phyloP scores from a whole-genome alignment of 2,797 vertebrate species.

The Ataeniobius toweri region DNA sequence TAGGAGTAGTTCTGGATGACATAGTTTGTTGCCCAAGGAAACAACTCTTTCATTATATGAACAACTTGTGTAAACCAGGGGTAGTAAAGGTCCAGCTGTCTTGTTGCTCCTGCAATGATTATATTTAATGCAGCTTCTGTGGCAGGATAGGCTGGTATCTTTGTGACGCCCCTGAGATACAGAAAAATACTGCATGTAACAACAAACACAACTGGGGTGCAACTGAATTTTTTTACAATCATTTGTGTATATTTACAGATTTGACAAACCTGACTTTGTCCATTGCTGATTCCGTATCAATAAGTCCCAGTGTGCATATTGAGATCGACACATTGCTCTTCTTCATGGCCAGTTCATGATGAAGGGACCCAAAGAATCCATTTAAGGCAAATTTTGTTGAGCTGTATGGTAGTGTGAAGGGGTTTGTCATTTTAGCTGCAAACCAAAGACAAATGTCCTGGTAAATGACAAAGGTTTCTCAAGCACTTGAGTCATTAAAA shows the following conservation, averaged over 20 bases:
- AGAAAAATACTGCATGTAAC: conserved; percentile 17
- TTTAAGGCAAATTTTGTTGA: conserved; percentile 87
- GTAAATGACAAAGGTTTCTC: background rate
- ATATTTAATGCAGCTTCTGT: conserved; percentile 84
- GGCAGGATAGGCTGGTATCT: conserved; percentile 75
- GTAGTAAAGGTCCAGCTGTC: conserved; percentile 79
- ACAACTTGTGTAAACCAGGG: conserved; percentile 75
- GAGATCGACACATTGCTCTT: conserved; percentile 83
- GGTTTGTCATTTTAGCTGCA: conserved; percentile 81
- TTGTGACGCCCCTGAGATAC: conserved; percentile 68
- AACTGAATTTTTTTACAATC: background rate
- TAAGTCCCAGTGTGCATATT: conserved; percentile 86
- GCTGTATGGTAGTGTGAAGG: conserved; percentile 82
- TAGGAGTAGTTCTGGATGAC: conserved; percentile 72
- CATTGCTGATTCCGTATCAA: conserved; percentile 81
- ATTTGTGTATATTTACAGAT: background rate
- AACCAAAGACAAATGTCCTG: conserved; percentile 9
- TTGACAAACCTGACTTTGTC: conserved; percentile 79
- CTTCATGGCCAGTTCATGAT: conserved; percentile 85
- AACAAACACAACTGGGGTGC: background rate
- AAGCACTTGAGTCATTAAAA: background rate
- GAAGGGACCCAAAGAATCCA: conserved; percentile 85
- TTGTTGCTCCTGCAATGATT: conserved; percentile 76
- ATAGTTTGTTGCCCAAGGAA: conserved; percentile 65
- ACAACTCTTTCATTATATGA: conserved; percentile 73